Conservation (phyloP, 1,140 invertebrate genomes). For the Limonius californicus region DNA sequence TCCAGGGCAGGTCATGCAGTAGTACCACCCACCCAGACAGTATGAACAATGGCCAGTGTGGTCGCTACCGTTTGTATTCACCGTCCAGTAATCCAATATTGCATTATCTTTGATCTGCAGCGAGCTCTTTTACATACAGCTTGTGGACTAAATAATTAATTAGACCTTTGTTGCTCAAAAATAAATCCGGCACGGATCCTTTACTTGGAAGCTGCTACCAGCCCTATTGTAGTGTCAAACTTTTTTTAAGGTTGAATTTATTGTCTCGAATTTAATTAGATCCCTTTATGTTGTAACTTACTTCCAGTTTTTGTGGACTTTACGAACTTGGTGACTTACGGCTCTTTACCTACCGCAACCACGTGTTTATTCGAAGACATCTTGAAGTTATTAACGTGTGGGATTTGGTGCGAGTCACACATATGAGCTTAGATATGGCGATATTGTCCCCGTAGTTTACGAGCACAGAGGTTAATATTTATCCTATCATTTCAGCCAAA, state of each 20-base stretch:
- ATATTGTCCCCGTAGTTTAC: neutral
- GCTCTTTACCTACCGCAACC: neutral
- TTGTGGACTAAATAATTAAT: conserved; percentile 9
- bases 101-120: conserved; percentile 12
- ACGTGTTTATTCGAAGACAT: neutral
- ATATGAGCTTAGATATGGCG: neutral
- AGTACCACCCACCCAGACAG: conserved; percentile 6
- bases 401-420: neutral
- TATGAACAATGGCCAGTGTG: neutral
- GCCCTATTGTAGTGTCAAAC: conserved; percentile 8
- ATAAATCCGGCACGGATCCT: neutral
- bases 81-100: conserved; percentile 10
- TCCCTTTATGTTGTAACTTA: neutral
- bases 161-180: conserved; percentile 8
- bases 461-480: neutral
- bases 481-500: neutral
- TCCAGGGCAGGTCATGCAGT: conserved; percentile 6
- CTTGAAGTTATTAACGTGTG: conserved; percentile 5
- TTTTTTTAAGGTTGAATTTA: conserved; percentile 7
- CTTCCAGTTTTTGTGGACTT: neutral
- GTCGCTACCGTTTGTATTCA: conserved; percentile 11
- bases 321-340: neutral
- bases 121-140: conserved; percentile 7
- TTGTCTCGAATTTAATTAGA: conserved; percentile 6
- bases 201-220: neutral